Evolutionary conservation across 2,888 invertebrate species (phyloP).

Genomic region (Cancer borealis): DNA sequence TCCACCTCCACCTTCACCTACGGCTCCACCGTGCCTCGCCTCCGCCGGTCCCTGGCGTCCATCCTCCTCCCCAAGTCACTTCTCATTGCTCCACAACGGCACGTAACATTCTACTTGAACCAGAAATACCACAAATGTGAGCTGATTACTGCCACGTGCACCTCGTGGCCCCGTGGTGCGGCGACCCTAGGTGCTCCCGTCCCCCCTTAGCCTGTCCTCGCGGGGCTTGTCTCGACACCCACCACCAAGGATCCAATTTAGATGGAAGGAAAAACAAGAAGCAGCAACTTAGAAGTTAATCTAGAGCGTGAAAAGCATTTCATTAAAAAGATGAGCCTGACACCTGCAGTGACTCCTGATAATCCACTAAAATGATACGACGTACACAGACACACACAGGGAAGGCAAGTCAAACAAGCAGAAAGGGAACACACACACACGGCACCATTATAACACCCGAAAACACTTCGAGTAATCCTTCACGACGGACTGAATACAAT

Average conservation of each 20-base stretch:
- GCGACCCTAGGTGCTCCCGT: background rate
- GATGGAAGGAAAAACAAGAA: background rate
- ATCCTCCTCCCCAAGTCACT: background rate
- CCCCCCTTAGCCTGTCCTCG: background rate
- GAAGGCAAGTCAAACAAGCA: background rate
- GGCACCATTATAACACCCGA: background rate
- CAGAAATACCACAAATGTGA: background rate
- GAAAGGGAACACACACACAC: background rate
- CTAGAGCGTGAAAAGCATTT: background rate
- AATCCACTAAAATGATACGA: background rate
- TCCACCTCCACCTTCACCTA: background rate
- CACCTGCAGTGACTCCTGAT: background rate
- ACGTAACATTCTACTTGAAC: slow-evolving; percentile 5
- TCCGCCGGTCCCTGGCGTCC: background rate
- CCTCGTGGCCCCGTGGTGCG: background rate
- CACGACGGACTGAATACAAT: background rate
- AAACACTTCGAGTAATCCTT: background rate
- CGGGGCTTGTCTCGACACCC: background rate
- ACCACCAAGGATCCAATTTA: background rate
- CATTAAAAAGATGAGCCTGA: background rate
- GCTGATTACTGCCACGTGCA: background rate
- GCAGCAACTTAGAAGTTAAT: background rate
- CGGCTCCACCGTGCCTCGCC: background rate
- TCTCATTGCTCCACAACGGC: background rate
- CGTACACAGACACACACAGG: slow-evolving; percentile 8